These are phyloP conservation scores for Drosophila jambulina DNA, from an alignment of 1,140 invertebrate species.

Conservation along the genomic window DNA sequence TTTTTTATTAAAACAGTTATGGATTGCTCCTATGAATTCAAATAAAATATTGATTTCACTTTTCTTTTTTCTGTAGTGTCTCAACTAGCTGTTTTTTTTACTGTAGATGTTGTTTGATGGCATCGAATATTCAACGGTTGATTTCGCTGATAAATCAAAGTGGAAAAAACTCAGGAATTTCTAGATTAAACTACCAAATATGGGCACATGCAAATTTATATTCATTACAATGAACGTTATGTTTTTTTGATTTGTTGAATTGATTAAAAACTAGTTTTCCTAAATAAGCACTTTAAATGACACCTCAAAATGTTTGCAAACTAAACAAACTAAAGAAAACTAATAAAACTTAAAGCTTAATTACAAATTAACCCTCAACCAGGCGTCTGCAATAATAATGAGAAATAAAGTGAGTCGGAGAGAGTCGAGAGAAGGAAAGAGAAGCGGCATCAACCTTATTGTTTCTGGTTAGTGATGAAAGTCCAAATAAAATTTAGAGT, in stretches of 20 bases:
- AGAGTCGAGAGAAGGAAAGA: conserved; percentile 27
- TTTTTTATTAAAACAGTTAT: conserved; percentile 14
- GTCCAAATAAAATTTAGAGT: conserved; percentile 43
- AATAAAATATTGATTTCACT: conserved; percentile 27
- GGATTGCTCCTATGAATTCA: conserved; percentile 3
- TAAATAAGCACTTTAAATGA: conserved; percentile 36
- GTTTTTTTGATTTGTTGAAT: conserved; percentile 22
- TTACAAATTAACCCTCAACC: conserved; percentile 53
- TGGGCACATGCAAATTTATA: conserved; percentile 43
- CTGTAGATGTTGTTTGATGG: conserved; percentile 50
- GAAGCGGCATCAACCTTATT: conserved; percentile 21
- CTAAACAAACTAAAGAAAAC: conserved; percentile 14
- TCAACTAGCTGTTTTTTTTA: conserved; percentile 70
- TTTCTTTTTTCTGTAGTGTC: conserved; percentile 73
- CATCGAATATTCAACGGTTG: conserved; percentile 30
- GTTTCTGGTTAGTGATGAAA: conserved; percentile 54
- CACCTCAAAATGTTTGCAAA: conserved; percentile 35
- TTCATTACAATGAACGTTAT: conserved; percentile 68
- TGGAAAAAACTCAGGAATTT: conserved; percentile 40
- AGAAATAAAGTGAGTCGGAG: conserved; percentile 32
- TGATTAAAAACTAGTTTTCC: conserved; percentile 9
- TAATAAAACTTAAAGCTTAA: conserved; percentile 23
- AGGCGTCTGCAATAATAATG: conserved; percentile 43
- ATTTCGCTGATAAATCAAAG: conserved; percentile 48
- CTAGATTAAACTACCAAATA: conserved; percentile 36